phyloP scores from a whole-genome alignment of 2,113 vertebrate genomes.

The Casuarius casuarius region DNA sequence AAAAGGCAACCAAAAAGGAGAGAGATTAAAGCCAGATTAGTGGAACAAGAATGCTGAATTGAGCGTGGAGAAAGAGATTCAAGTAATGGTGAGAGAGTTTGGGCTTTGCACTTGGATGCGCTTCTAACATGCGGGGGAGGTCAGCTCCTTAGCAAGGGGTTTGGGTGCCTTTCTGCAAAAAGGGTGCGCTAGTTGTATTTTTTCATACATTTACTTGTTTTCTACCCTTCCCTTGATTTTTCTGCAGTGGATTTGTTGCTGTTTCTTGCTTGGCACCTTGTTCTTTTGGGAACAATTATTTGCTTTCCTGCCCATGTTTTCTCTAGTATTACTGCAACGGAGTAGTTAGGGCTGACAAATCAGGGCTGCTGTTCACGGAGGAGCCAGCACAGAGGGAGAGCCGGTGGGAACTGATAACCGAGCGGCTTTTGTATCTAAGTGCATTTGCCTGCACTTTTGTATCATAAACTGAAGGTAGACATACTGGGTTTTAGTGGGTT shows the following conservation, averaged over 20 bases:
- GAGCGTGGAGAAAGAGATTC: background rate
- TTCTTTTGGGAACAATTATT: background rate
- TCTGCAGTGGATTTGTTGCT: background rate
- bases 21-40: background rate
- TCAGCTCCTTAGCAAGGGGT: background rate
- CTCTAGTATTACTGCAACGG: background rate
- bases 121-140: background rate
- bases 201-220: background rate
- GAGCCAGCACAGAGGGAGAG: background rate
- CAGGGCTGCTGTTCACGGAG: background rate
- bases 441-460: background rate
- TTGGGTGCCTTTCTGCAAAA: background rate
- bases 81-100: background rate
- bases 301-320: background rate
- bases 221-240: background rate
- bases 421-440: background rate
- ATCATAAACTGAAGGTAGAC: background rate
- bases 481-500: background rate
- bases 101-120: background rate
- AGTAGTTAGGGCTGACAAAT: background rate
- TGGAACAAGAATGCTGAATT: background rate
- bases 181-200: background rate
- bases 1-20: background rate
- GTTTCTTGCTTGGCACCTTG: background rate
- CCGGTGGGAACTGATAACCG: background rate